Base-by-base conservation (phyloP, 2,113 vertebrate genomes). In the Casuarius casuarius region DNA sequence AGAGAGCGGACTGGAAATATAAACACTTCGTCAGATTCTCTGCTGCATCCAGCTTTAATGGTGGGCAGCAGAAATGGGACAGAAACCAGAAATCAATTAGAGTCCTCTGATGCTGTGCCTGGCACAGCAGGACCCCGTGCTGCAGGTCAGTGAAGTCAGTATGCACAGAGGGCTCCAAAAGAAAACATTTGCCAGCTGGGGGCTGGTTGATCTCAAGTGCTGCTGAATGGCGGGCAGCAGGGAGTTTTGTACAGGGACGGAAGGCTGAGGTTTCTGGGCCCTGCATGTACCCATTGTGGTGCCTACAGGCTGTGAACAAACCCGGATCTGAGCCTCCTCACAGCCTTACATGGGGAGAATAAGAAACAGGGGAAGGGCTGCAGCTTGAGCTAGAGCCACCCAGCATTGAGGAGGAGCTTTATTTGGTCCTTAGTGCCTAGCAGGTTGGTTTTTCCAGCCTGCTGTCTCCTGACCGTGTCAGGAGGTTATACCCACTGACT, bases 171-270 rank as follows among this genome's bases (percentile, higher is more conserved):
- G 12, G 8, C 46, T 74, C 42, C 74, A 31, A 21, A 65, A 59
- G 38, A 83, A 44, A 3, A 4, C 28, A 1, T 0, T 0, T 17
- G 12, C 58, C 84, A 44, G 22, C 51, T 0, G 3, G 33, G 26
- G 11, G 51, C 3, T 2, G 0, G 13, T 29, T 65, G 38, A 15
- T 23, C 10, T 89, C 5, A 0, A 13, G 31, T 59, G 8, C 56
- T 71, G 49, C 46, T 51, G 31, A 31, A 11, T 44, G 28, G 15
- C 28, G 49, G 25, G 67, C 62, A 79, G 10, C 25, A 12, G 54
- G 18, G 19, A 49, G 31, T 38, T 59, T 2, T 20, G 28, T 7
- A 19, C 8, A 18, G 23, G 33, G 14, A 6, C 7, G 7, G 58
- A 26, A 20, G 59, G 65, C 29, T 8, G 21, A 61, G 71, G 59